Conservation (phyloP, 2,888 invertebrate species). For the Lacanobia wlatinum region DNA sequence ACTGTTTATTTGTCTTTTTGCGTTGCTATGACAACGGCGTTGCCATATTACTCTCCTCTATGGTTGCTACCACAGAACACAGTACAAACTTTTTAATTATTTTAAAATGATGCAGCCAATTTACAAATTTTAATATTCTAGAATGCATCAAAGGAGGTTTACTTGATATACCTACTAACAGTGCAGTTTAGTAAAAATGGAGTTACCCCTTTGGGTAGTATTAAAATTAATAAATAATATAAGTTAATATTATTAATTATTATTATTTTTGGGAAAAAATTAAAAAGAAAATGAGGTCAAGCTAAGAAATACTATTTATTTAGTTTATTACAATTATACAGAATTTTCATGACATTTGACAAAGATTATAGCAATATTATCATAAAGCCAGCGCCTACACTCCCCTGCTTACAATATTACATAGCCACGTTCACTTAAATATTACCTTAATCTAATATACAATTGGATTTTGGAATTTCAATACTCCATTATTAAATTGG, state of each 20-base stretch:
- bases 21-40: conserved; percentile 73
- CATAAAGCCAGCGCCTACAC: not conserved
- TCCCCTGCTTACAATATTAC: not conserved
- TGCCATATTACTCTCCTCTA: conserved; percentile 14
- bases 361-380: not conserved
- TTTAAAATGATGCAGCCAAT: not conserved
- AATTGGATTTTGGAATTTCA: conserved; percentile 28
- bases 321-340: not conserved
- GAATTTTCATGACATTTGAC: not conserved
- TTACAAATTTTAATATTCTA: too few relatives aligned
- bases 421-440: not conserved
- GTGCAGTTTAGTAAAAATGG: too few relatives aligned
- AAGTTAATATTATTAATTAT: too few relatives aligned
- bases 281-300: too few relatives aligned
- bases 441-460: conserved; percentile 12
- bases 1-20: conserved; percentile 31
- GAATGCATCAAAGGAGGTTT: not conserved
- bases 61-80: conserved; percentile 20
- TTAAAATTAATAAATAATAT: too few relatives aligned
- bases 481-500: conserved; percentile 70
- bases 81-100: not conserved
- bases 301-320: conserved; percentile 14
- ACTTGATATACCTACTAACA: not conserved
- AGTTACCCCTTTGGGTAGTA: too few relatives aligned
- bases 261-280: too few relatives aligned